Evolutionary conservation across 1,140 invertebrate species (phyloP).

Genomic region (Dendroctonus valens): DNA sequence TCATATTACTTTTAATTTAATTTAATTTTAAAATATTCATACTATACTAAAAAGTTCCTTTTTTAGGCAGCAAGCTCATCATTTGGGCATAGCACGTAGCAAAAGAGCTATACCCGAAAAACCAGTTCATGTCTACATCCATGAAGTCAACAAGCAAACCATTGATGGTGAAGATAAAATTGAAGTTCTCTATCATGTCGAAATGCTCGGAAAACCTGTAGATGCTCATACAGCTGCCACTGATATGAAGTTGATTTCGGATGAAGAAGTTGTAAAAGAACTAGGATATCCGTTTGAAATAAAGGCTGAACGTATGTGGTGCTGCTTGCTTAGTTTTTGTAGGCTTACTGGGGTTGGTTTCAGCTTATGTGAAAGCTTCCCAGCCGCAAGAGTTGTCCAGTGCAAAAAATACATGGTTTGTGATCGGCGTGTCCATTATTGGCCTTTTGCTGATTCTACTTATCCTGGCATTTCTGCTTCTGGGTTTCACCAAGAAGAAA

Average conservation of each 20-base stretch:
- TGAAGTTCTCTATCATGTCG: conserved; percentile 73
- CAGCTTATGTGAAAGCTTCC: conserved; percentile 69
- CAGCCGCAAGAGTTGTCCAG: conserved; percentile 62
- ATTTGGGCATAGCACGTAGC: conserved; percentile 59
- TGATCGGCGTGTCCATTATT: conserved; percentile 60
- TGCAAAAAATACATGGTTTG: conserved; percentile 62
- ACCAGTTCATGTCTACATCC: conserved; percentile 53
- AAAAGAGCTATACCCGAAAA: conserved; percentile 44
- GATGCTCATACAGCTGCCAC: conserved; percentile 72
- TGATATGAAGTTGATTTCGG: conserved; percentile 73
- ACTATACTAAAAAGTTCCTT: neutral
- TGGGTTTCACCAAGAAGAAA: conserved; percentile 61
- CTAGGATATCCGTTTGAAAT: conserved; percentile 71
- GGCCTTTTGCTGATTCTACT: conserved; percentile 63
- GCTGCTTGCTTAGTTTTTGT: neutral
- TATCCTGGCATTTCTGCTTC: conserved; percentile 60
- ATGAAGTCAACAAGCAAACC: conserved; percentile 51
- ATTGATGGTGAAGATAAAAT: conserved; percentile 45
- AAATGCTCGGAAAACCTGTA: conserved; percentile 72
- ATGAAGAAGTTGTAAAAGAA: conserved; percentile 70
- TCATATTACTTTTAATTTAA: no score
- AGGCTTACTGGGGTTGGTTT: conserved; percentile 37
- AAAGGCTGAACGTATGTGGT: conserved; percentile 73
- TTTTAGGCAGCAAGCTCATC: conserved; percentile 67
- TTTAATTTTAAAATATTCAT: no score